phyloP scores from a whole-genome alignment of 2,113 vertebrate species.

The Prinia subflava region DNA sequence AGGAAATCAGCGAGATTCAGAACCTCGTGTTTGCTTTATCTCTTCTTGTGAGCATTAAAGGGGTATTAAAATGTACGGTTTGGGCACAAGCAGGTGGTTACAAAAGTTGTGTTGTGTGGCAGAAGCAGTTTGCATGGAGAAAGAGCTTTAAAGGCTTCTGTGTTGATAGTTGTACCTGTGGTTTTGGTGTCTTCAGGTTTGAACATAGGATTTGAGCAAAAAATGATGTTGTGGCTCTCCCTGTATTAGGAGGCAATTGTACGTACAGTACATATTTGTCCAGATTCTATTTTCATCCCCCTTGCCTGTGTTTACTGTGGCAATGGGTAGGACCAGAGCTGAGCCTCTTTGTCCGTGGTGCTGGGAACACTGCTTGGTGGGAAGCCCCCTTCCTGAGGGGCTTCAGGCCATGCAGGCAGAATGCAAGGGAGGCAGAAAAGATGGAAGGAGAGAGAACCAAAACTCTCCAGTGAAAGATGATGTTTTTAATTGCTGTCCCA shows the following conservation, averaged over 20 bases:
- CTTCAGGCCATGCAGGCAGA: neutral
- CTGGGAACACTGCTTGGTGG: rapidly evolving
- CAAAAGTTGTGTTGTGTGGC: neutral
- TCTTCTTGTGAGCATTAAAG: neutral
- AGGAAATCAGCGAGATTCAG: neutral
- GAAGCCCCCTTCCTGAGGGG: neutral
- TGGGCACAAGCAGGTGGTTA: neutral
- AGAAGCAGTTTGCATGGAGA: neutral
- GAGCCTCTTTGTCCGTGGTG: neutral
- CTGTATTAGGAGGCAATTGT: neutral
- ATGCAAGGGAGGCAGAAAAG: neutral
- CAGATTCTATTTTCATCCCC: neutral
- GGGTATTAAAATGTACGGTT: neutral
- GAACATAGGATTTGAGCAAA: neutral
- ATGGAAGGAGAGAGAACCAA: neutral
- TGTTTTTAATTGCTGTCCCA: neutral
- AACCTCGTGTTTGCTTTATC: neutral
- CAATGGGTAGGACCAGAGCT: neutral
- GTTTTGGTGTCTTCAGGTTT: neutral
- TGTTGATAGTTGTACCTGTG: neutral
- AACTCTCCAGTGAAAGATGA: neutral
- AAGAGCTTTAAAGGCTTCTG: neutral
- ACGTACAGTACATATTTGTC: neutral
- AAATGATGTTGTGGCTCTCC: neutral
- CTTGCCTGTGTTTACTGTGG: neutral